phyloP scores from a whole-genome alignment of 2,797 vertebrate genomes.

The Staurois parvus region DNA sequence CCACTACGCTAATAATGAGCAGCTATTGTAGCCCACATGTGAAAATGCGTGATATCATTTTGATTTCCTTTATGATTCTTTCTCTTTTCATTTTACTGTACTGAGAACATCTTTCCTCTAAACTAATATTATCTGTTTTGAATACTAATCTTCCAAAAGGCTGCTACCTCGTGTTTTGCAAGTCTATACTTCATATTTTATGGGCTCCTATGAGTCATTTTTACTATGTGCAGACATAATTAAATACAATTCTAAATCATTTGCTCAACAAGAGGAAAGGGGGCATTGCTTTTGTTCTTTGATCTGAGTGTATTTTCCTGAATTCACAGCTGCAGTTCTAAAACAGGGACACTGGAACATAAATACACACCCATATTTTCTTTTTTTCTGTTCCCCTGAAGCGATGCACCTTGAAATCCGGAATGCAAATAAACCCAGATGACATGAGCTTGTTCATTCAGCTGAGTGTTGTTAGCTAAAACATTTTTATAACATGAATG shows the following conservation, averaged over 20 bases:
- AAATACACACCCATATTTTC: fast-evolving
- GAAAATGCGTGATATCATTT: background rate
- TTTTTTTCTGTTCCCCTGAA: conserved; percentile 8
- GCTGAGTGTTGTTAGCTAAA: conserved; percentile 14
- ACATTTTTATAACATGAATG: background rate
- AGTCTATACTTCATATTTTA: conserved; percentile 40
- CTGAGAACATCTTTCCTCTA: background rate
- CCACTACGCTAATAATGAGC: background rate
- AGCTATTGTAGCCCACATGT: background rate
- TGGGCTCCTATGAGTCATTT: conserved; percentile 39
- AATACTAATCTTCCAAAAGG: conserved; percentile 30
- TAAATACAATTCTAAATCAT: conserved; percentile 40
- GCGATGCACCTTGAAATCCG: conserved; percentile 53
- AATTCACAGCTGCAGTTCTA: conserved; percentile 56
- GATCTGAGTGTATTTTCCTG: conserved; percentile 42
- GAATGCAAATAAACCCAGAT: conserved; percentile 15
- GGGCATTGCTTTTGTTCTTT: conserved; percentile 51
- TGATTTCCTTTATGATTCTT: background rate
- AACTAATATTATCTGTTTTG: conserved; percentile 20
- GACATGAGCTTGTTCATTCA: conserved; percentile 36
- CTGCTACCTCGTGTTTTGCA: conserved; percentile 13
- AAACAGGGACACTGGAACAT: conserved; percentile 43
- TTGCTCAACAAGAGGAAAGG: conserved; percentile 32
- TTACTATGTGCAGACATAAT: conserved; percentile 46
- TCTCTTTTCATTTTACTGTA: background rate